Base-by-base conservation (phyloP, 2,888 invertebrate species). In the Eupithecia dodoneata region DNA sequence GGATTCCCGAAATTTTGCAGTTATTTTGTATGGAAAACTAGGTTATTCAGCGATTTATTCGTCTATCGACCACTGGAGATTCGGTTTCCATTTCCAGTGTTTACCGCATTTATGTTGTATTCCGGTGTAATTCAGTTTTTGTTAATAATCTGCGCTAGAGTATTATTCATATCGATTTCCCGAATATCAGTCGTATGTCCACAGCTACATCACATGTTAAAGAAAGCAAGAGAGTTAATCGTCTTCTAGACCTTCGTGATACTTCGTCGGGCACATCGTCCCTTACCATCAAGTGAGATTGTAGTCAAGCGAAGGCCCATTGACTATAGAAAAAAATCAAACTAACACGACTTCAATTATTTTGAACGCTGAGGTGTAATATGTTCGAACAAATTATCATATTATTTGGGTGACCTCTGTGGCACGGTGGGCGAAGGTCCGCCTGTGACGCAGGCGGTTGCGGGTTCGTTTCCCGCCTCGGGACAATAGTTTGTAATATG, bases 11-110 rank as follows among this genome's bases (percentile, higher is more conserved):
- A 94, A 94, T 92, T 94, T 94, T 93, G 94, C 93, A 93, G 94
- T 92, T 94, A 94, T 94, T 94, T 93, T 93, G 93, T 92, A 92
- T 91, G 90, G 92, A 91, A 94, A 94, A 94, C 94, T 95, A 94
- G 94, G 94, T 94, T 95, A 94, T 93, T 89, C 91, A 84, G 84
- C 91, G 91, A 93, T 93, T 93, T 92, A 92, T 91, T 87, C 87
- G 81, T 83, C 88, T 85, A 88, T 88, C 84, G 78, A 73, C 77
- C 77, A 74, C 63, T 73, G 41, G 73, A 44, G 12, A 59, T 66
- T 59, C 52, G 72, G 67, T 41, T 63, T 30, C 30, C 30, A 75
- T 65, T 18, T 9, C 18, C 72, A 6, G 65, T 47, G 47, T 59
- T 74, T 18, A 30, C 44, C 44, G 44, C 63, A 41, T 70, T 12